Conservation (phyloP, 2,113 vertebrate species). For the Heterochromis multidens region DNA sequence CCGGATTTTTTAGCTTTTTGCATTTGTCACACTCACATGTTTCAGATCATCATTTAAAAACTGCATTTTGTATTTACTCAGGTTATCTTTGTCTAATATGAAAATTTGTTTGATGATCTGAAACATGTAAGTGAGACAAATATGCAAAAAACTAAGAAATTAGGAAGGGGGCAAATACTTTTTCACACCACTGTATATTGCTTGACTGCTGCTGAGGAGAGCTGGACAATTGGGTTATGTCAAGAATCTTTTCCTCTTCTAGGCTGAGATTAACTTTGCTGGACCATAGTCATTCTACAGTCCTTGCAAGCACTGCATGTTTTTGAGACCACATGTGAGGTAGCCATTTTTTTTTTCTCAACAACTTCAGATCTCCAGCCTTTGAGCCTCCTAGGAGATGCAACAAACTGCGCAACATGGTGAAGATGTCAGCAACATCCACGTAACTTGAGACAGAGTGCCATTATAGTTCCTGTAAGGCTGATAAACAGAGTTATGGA, state of each 20-base stretch:
- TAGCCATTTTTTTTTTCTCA: not conserved
- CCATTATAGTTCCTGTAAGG: not conserved
- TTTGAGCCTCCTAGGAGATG: not conserved
- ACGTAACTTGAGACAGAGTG: not conserved
- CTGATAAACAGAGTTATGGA: not conserved
- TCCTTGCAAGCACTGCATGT: not conserved
- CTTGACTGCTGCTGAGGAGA: not conserved
- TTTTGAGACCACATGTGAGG: too few species aligned
- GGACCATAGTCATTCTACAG: not conserved
- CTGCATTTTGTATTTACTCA: too few species aligned
- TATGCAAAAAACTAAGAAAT: too few species aligned
- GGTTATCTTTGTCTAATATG: too few species aligned
- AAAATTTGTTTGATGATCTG: too few species aligned
- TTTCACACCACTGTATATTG: too few species aligned
- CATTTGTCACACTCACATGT: too few species aligned
- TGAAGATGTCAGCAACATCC: not conserved
- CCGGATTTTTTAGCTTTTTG: too few species aligned
- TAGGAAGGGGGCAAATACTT: too few species aligned
- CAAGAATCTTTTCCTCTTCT: not conserved
- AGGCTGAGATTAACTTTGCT: not conserved
- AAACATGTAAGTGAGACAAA: too few species aligned
- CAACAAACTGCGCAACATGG: not conserved
- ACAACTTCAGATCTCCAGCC: not conserved
- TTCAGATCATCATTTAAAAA: too few species aligned
- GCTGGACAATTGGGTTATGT: not conserved